phyloP scores from a whole-genome alignment of 2,888 invertebrate species.

The Periphyllus acericola region DNA sequence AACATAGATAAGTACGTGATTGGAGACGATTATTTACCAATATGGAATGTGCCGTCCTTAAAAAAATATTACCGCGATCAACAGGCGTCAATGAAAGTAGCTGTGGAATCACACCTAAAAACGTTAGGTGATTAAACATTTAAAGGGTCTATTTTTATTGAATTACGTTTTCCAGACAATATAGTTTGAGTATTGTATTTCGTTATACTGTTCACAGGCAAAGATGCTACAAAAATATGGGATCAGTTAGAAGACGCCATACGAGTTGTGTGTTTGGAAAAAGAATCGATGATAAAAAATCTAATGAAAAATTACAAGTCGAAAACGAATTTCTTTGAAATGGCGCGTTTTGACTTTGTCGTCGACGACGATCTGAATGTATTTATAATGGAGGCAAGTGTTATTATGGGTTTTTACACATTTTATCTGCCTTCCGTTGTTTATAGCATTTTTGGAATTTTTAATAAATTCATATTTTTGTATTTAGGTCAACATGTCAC shows the following conservation, averaged over 20 bases:
- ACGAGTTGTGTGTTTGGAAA: conserved; percentile 74
- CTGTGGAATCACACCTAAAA: conserved; percentile 81
- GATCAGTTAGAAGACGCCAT: conserved; percentile 82
- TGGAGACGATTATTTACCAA: conserved; percentile 91
- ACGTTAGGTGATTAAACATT: conserved; percentile 67
- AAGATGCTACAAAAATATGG: conserved; percentile 82
- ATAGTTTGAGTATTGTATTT: neutral
- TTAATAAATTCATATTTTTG: neutral
- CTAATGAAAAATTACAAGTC: conserved; percentile 71
- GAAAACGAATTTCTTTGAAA: conserved; percentile 85
- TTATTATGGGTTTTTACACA: neutral
- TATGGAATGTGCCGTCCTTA: conserved; percentile 89
- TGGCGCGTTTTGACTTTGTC: conserved; percentile 94
- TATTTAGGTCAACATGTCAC: conserved; percentile 91
- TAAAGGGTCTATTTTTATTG: neutral
- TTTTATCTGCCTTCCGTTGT: neutral
- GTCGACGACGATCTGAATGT: conserved; percentile 88
- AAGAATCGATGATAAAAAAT: conserved; percentile 77
- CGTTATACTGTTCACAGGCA: conserved; percentile 68
- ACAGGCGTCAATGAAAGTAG: conserved; percentile 85
- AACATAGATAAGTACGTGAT: conserved; percentile 91
- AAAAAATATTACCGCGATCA: conserved; percentile 76
- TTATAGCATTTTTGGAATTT: too few relatives aligned
- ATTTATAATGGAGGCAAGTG: conserved; percentile 81
- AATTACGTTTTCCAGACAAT: neutral